Base-by-base conservation (phyloP, 2,797 vertebrate species). In the Tokudaia tokunoshimensis region DNA sequence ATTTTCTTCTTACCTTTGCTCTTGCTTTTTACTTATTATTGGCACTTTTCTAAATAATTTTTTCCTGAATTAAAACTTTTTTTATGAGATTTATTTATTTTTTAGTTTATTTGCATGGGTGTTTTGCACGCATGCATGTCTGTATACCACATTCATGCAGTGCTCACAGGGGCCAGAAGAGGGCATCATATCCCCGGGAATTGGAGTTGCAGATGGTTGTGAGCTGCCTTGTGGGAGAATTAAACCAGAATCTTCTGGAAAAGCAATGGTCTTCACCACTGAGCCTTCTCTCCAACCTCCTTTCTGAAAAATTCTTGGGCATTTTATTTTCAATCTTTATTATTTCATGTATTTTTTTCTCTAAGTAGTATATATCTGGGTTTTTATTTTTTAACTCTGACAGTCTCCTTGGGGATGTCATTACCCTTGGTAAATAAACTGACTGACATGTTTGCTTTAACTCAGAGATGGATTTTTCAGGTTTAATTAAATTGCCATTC, bases 331-430 rank as follows among this genome's bases (percentile, higher is more conserved):
- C 72, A 55, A 3, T 50, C 29, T 93, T 87, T 72, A 41, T 90
- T 85, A 83, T 78, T 79, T 81, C 55, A 63, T 95, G 22, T 29
- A 24, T 75, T 55, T 92, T 74, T 72, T 96, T 91, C 41, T 80
- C 72, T 86, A 94, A 94, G 47, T 0, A 88, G 47, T 41, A 79
- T 81, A 70, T 74, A 92, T 57, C 31, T 94, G 9, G 24, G 75
- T 83, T 96, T 96, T 95, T 84, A 63, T 83, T 79, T 96, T 67
- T 92, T 70, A 94, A 86, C 55, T 41, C n/a, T 67, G 14, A 81
- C 34, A 78, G 7, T 74, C 82, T 93, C 74, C 93, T 78, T 89
- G 44, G 59, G 13, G 70, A 24, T 95, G 84, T 85, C 89, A 74
- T 95, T 47, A 90, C 9, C n/a, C 95, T 76, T 91, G 47, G 67